Conservation (phyloP, 2,888 invertebrate genomes). For the Melanotus villosus region DNA sequence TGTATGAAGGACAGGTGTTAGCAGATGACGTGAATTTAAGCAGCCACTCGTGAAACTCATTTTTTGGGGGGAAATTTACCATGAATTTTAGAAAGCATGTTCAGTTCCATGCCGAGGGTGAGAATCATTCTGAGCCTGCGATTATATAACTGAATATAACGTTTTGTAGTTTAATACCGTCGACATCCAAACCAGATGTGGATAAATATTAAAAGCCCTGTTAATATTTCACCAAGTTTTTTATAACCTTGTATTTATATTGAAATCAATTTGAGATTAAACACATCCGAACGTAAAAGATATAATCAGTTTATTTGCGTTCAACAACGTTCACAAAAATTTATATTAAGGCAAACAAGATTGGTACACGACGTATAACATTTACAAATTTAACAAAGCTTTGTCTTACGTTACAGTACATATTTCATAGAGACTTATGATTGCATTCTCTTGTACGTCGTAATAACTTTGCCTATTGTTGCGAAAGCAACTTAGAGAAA, state of each 20-base stretch:
- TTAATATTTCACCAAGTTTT: no score
- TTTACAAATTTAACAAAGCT: background rate
- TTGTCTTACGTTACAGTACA: background rate
- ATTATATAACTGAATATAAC: background rate
- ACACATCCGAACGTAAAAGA: no score
- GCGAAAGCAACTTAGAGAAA: background rate
- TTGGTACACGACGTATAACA: background rate
- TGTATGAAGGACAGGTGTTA: conserved; percentile 37
- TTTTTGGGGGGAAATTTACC: conserved; percentile 19
- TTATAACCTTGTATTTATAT: no score
- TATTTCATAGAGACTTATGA: background rate
- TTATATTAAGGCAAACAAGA: no score
- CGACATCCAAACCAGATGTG: no score
- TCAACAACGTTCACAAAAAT: no score
- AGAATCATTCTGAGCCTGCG: background rate
- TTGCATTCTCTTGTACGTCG: conserved; percentile 14
- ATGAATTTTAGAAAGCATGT: conserved; percentile 24
- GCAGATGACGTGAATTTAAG: conserved; percentile 29
- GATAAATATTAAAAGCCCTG: no score
- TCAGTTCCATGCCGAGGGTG: background rate
- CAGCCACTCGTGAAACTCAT: conserved; percentile 30
- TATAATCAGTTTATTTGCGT: no score
- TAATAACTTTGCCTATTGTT: conserved; percentile 4
- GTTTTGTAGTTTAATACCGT: background rate
- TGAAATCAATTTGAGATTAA: no score